A percentile compares a stretch with the other conserved stretches of the same genome.
These are phyloP conservation scores for Galago senegalensis DNA, from an alignment of 2,797 vertebrate genomes.

Conservation along the genomic window DNA sequence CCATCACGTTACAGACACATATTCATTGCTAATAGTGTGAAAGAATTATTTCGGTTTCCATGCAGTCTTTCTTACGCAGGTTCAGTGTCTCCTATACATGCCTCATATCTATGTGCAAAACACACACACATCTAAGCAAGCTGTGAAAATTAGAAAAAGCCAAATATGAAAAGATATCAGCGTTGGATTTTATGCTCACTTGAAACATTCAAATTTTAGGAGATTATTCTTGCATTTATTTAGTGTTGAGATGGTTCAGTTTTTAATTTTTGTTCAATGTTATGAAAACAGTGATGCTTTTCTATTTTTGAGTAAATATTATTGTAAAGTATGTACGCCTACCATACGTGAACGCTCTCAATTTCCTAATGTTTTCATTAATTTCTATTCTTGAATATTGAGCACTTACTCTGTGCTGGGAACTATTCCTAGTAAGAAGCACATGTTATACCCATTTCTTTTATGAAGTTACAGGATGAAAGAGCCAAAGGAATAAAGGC, in stretches of 20 bases:
- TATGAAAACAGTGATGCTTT: not conserved
- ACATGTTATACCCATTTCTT: not conserved
- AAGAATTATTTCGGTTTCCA: constrained; percentile 35
- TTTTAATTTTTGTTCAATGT: not conserved
- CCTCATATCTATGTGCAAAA: not conserved
- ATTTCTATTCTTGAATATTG: not conserved
- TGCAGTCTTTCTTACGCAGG: constrained; percentile 51
- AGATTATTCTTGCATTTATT: not conserved
- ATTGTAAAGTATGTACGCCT: not conserved
- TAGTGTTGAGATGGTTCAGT: constrained; percentile 1
- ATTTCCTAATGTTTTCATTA: not conserved
- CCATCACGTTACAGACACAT: constrained; percentile 44
- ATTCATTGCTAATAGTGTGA: constrained; percentile 16
- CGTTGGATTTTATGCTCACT: not conserved
- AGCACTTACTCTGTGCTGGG: not conserved
- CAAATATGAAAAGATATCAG: not conserved
- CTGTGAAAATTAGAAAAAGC: not conserved
- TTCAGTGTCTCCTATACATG: not conserved
- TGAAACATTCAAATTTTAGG: constrained; percentile 28
- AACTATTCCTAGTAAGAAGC: not conserved
- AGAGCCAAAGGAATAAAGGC: not conserved
- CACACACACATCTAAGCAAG: not conserved
- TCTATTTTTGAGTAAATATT: not conserved
- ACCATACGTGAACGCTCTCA: not conserved
- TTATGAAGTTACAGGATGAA: not conserved